These are phyloP conservation scores for zebrafish (Danio rerio) DNA, from an alignment of 2,113 vertebrate genomes.

Conservation along the genomic window DNA sequence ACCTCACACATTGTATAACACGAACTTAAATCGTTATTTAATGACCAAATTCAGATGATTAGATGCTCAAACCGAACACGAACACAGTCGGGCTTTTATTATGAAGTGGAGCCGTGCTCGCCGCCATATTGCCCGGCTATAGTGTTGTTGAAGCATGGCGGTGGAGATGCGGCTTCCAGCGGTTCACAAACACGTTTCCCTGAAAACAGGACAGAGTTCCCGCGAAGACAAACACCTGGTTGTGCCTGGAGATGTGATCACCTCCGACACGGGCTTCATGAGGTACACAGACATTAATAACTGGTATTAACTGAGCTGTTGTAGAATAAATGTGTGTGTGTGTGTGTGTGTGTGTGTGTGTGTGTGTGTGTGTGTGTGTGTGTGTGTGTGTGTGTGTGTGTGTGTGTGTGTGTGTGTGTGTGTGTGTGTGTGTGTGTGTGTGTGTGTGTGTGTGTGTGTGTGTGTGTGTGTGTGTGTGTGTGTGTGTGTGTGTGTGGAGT, in stretches of 20 bases:
- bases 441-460: too few relatives aligned
- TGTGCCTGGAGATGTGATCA: constrained; percentile 93
- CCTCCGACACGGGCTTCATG: constrained; percentile 94
- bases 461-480: too few relatives aligned
- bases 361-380: background rate
- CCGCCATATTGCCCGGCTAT: background rate
- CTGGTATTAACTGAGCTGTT: too few relatives aligned
- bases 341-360: background rate
- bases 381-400: background rate
- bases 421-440: too few relatives aligned
- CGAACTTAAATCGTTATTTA: background rate
- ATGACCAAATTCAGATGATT: too few relatives aligned
- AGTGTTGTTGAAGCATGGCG: constrained; percentile 81
- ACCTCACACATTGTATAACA: background rate
- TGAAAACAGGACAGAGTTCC: constrained; percentile 47
- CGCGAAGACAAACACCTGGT: constrained; percentile 82
- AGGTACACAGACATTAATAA: constrained; percentile 72
- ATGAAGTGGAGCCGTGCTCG: background rate
- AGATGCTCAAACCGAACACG: too few relatives aligned
- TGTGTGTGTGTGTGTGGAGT: background rate
- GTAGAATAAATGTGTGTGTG: background rate
- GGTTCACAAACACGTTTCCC: constrained; percentile 65
- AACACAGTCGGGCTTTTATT: constrained; percentile 10
- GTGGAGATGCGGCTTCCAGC: constrained; percentile 83
- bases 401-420: background rate